Conservation (phyloP, 1,140 invertebrate genomes). For the Aplysia californica region DNA sequence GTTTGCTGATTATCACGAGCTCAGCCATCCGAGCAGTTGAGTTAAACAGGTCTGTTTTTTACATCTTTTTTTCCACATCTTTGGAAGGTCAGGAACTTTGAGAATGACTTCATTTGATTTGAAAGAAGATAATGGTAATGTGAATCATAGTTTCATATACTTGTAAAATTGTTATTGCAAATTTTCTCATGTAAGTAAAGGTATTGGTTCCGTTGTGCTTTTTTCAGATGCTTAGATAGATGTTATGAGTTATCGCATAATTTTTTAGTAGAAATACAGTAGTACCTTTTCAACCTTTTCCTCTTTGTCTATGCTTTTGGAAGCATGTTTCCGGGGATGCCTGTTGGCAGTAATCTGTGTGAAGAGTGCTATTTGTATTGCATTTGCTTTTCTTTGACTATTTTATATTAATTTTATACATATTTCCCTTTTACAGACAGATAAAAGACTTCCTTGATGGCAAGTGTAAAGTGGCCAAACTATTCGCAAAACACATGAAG, state of each 20-base stretch:
- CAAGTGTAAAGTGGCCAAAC: slow-evolving; percentile 58
- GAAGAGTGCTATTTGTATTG: no score
- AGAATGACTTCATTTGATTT: background rate
- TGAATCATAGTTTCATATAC: background rate
- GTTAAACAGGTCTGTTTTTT: slow-evolving; percentile 51
- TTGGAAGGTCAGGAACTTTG: background rate
- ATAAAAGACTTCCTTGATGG: slow-evolving; percentile 53
- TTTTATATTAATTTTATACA: no score
- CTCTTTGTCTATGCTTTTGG: no score
- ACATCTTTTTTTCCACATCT: background rate
- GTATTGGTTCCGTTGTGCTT: background rate
- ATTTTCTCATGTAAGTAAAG: no score
- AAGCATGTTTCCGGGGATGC: no score
- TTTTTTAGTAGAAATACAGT: background rate
- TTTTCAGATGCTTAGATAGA: no score
- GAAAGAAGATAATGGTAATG: background rate
- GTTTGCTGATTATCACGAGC: slow-evolving; percentile 50
- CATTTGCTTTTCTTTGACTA: no score
- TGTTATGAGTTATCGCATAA: background rate
- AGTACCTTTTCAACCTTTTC: slow-evolving; percentile 1
- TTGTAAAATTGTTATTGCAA: background rate
- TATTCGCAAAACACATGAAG: slow-evolving; percentile 66
- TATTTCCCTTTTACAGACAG: slow-evolving; percentile 52
- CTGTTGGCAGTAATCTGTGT: no score
- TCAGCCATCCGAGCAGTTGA: slow-evolving; percentile 59